Evolutionary conservation across 2,797 vertebrate species (phyloP).

Genomic region (Vespertilio murinus): DNA sequence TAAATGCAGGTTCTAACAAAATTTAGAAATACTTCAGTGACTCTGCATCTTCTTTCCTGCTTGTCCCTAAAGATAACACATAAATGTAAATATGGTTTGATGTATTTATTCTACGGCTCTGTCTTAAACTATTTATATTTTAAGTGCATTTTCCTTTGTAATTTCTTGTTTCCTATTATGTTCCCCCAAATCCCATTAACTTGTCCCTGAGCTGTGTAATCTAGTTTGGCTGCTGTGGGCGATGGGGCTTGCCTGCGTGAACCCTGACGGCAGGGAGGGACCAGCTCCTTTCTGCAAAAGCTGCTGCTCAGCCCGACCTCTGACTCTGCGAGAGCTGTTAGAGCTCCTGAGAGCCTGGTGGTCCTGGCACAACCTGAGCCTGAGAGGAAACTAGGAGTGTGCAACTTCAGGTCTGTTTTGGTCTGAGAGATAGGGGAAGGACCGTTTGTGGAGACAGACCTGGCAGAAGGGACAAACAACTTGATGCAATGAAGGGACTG

Average conservation of each 20-base stretch:
- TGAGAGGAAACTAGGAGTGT: neutral
- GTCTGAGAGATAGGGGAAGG: neutral
- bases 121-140: constrained; percentile 67
- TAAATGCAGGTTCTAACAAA: constrained; percentile 26
- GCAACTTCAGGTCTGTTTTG: neutral
- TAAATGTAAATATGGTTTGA: constrained; percentile 60
- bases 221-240: neutral
- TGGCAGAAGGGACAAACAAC: neutral
- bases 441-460: neutral
- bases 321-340: neutral
- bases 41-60: constrained; percentile 33
- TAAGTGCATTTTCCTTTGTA: constrained; percentile 60
- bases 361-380: neutral
- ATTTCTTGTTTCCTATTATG: constrained; percentile 55
- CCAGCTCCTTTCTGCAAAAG: neutral
- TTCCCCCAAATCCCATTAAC: constrained; percentile 61
- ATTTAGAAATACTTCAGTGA: constrained; percentile 11
- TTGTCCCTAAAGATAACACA: constrained; percentile 61
- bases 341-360: neutral
- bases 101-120: constrained; percentile 45
- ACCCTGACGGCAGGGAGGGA: neutral
- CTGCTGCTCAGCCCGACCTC: neutral
- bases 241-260: neutral
- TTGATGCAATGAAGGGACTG: neutral
- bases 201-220: constrained; percentile 56